Conservation (phyloP, 2,888 invertebrate species). For the Phaonia tiefii region DNA sequence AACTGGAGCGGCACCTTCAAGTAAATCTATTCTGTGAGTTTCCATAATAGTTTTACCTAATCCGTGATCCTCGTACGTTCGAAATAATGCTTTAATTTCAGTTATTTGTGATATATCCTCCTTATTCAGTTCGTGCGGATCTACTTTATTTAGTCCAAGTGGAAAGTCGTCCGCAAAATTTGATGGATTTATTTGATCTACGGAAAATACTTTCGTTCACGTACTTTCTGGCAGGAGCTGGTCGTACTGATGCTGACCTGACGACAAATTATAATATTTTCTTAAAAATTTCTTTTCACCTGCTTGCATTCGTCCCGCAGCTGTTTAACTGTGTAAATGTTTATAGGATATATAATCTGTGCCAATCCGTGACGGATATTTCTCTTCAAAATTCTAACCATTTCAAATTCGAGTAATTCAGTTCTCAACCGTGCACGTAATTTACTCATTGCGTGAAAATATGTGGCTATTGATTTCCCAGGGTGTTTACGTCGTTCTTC, state of each 20-base stretch:
- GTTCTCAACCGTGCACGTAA: slow-evolving; percentile 14
- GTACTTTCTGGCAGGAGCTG: too few relatives aligned
- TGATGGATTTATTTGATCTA: background rate
- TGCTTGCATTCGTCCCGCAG: slow-evolving; percentile 30
- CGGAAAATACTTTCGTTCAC: too few relatives aligned
- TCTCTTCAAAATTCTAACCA: slow-evolving; percentile 25
- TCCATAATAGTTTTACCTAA: slow-evolving; percentile 11
- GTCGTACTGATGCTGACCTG: too few relatives aligned
- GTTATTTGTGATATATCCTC: too few relatives aligned
- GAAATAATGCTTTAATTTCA: too few relatives aligned
- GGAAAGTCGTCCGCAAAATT: background rate
- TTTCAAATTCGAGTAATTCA: slow-evolving; percentile 32
- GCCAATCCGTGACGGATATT: background rate
- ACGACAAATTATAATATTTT: too few relatives aligned
- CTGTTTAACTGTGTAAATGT: slow-evolving; percentile 11
- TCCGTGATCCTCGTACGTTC: too few relatives aligned
- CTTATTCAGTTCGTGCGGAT: background rate
- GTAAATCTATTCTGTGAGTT: slow-evolving; percentile 50
- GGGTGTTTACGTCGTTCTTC: slow-evolving; percentile 19
- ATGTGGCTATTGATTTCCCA: slow-evolving; percentile 7
- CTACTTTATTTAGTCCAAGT: background rate
- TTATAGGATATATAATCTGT: slow-evolving; percentile 8
- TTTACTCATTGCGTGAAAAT: slow-evolving; percentile 36
- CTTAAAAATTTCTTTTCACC: slow-evolving; percentile 3
- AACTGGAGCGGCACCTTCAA: slow-evolving; percentile 50